Conservation (phyloP, 2,888 invertebrate genomes). For the Xylota sylvarum region DNA sequence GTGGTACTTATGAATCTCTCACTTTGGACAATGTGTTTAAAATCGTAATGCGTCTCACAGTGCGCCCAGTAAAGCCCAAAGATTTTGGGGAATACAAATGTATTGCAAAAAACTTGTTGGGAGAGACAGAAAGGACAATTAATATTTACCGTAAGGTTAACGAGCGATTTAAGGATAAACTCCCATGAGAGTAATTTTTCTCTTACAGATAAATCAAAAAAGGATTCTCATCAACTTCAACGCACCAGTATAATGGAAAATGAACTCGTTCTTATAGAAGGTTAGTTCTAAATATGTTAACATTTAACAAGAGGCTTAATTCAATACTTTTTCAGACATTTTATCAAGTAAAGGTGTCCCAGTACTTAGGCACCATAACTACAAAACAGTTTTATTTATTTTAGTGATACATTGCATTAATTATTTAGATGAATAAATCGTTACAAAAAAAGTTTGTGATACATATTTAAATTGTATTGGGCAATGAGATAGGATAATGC, state of each 20-base stretch:
- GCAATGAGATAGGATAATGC: too few relatives aligned
- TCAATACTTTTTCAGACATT: slow-evolving; percentile 40
- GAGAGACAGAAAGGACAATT: slow-evolving; percentile 86
- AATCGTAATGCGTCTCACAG: slow-evolving; percentile 90
- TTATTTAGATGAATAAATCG: slow-evolving; percentile 7
- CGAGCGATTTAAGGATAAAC: not conserved
- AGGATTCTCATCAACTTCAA: slow-evolving; percentile 81
- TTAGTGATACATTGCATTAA: slow-evolving; percentile 17
- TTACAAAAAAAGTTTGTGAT: not conserved
- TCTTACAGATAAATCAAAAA: slow-evolving; percentile 82
- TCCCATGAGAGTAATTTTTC: not conserved
- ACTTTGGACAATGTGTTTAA: slow-evolving; percentile 91
- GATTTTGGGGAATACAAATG: slow-evolving; percentile 93
- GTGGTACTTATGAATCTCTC: slow-evolving; percentile 84
- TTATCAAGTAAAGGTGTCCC: slow-evolving; percentile 35
- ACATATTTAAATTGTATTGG: too few relatives aligned
- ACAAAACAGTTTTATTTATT: slow-evolving; percentile 12
- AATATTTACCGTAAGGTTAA: slow-evolving; percentile 81
- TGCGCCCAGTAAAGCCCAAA: slow-evolving; percentile 87
- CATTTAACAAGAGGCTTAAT: not conserved
- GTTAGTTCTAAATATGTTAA: slow-evolving; percentile 66
- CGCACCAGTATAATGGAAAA: slow-evolving; percentile 81
- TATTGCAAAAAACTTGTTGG: slow-evolving; percentile 92
- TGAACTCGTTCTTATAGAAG: slow-evolving; percentile 82
- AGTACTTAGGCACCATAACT: not conserved